Evolutionary conservation across 2,888 invertebrate genomes (phyloP).

Genomic region (Julus scandinavius): DNA sequence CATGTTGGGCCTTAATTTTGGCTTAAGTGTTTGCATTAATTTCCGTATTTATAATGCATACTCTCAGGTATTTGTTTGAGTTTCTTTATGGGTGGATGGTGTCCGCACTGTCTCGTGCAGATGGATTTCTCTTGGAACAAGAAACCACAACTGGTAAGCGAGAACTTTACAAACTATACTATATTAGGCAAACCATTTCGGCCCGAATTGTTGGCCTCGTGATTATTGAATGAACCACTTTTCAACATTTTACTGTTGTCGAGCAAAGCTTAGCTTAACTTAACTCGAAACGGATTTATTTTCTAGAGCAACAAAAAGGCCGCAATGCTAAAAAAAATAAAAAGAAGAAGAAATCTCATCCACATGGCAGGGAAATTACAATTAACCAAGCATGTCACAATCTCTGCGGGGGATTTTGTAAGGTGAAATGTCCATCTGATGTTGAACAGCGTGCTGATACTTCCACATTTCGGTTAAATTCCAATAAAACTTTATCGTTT

Average conservation of each 20-base stretch:
- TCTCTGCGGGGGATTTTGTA: conserved; percentile 94
- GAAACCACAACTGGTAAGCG: conserved; percentile 71
- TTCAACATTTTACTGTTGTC: too few relatives aligned
- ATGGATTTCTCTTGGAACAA: conserved; percentile 82
- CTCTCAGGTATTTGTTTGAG: conserved; percentile 86
- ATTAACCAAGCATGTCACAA: conserved; percentile 91
- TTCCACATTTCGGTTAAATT: neutral
- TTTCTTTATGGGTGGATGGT: conserved; percentile 94
- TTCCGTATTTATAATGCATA: conserved; percentile 52
- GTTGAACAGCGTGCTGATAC: too few relatives aligned
- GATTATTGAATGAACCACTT: too few relatives aligned
- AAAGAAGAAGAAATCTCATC: conserved; percentile 74
- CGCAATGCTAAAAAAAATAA: conserved; percentile 68
- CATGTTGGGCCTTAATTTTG: conserved; percentile 12
- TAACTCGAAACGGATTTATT: neutral
- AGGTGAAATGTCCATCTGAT: conserved; percentile 70
- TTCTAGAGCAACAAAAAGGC: conserved; percentile 60
- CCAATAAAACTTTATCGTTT: conserved; percentile 32
- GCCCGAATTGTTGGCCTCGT: neutral
- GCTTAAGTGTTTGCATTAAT: conserved; percentile 47
- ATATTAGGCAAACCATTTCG: neutral
- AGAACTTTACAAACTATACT: too few relatives aligned
- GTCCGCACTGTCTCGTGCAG: conserved; percentile 89
- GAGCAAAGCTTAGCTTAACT: too few relatives aligned
- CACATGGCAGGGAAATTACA: conserved; percentile 85